Conservation (phyloP, 1,140 invertebrate genomes). For the Drosophila cardini region DNA sequence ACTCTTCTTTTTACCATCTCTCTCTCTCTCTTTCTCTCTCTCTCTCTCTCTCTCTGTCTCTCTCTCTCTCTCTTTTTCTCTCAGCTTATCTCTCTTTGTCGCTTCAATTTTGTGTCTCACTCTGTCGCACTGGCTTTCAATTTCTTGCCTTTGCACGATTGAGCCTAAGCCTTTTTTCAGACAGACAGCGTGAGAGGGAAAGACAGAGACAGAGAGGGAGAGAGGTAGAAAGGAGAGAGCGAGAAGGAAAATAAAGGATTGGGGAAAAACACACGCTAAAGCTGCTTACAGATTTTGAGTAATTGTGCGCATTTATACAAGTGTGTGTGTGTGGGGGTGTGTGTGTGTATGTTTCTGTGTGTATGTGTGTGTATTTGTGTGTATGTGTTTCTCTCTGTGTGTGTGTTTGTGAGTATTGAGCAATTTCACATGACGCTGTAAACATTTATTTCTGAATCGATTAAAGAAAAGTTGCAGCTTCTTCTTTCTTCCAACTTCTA, state of each 20-base stretch:
- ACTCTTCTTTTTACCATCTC: background rate
- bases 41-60: background rate
- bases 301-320: slow-evolving; percentile 37
- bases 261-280: slow-evolving; percentile 7
- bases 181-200: background rate
- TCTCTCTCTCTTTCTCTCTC: background rate
- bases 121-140: background rate
- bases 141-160: slow-evolving; percentile 9
- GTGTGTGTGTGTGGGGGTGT: background rate
- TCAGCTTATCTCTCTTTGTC: too few relatives aligned
- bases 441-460: slow-evolving; percentile 64
- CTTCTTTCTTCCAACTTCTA: background rate
- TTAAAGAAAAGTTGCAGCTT: slow-evolving; percentile 32
- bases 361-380: slow-evolving; percentile 9
- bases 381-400: background rate
- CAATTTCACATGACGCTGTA: slow-evolving; percentile 31
- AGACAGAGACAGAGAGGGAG: background rate
- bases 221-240: background rate
- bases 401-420: slow-evolving; percentile 8
- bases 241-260: too few relatives aligned
- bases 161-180: slow-evolving; percentile 40
- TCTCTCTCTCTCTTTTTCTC: background rate
- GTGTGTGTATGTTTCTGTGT: slow-evolving; percentile 21
- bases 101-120: too few relatives aligned
- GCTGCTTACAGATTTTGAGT: slow-evolving; percentile 48